Conservation (phyloP, 1,140 invertebrate genomes). For the Drosophila nasuta region DNA sequence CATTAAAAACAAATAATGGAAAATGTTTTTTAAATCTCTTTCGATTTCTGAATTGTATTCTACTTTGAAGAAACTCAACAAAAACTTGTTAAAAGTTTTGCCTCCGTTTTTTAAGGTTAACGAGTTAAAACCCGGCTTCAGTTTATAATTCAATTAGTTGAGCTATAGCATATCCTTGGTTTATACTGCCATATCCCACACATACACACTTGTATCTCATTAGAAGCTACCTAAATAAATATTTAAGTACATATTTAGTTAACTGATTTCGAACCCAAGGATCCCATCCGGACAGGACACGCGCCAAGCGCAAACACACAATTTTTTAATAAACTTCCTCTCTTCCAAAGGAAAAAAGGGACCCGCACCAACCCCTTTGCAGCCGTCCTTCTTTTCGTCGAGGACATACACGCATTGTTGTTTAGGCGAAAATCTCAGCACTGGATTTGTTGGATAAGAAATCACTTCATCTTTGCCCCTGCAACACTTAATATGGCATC, state of each 20-base stretch:
- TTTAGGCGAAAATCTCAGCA: conserved; percentile 41
- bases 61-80: no score
- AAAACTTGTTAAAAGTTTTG: not conserved
- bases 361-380: conserved; percentile 63
- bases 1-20: conserved; percentile 43
- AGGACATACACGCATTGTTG: conserved; percentile 1
- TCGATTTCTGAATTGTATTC: no score
- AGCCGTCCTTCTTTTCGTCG: not conserved
- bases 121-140: not conserved
- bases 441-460: conserved; percentile 80
- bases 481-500: conserved; percentile 66
- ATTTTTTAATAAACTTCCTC: conserved; percentile 84
- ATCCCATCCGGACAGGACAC: conserved; percentile 60
- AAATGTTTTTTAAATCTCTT: not conserved
- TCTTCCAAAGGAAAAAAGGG: conserved; percentile 21
- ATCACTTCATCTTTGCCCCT: conserved; percentile 76
- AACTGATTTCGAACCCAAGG: conserved; percentile 64
- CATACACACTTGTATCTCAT: conserved; percentile 73
- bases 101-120: not conserved
- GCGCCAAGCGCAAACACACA: conserved; percentile 78
- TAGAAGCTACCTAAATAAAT: conserved; percentile 74
- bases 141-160: conserved; percentile 57
- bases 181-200: conserved; percentile 14
- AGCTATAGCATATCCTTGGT: conserved; percentile 4
- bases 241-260: conserved; percentile 77